Percentiles rank a stretch among this genome's conserved stretches.
These are phyloP conservation scores for Plecotus auritus DNA, from an alignment of 2,113 vertebrate species.

Conservation along the genomic window DNA sequence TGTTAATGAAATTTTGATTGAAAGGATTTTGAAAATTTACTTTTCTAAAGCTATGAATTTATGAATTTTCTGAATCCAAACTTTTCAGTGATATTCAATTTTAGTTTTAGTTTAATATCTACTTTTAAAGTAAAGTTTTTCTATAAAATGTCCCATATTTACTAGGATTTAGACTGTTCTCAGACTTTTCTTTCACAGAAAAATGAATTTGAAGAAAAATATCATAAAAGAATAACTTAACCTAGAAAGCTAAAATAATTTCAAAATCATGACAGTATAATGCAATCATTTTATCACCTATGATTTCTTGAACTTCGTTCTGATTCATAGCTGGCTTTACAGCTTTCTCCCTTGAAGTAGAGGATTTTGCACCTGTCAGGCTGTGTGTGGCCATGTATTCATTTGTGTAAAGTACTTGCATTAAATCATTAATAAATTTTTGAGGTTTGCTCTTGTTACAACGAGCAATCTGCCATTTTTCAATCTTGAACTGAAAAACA, in stretches of 20 bases:
- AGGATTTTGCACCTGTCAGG: constrained; percentile 82
- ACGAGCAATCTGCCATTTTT: constrained; percentile 84
- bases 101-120: background rate
- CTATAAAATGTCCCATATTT: background rate
- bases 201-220: constrained; percentile 44
- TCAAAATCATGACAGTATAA: constrained; percentile 25
- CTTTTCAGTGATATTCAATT: background rate
- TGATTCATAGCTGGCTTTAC: constrained; percentile 86
- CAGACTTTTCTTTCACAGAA: background rate
- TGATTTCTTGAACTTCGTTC: constrained; percentile 85
- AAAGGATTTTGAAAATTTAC: background rate
- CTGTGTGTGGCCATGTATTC: constrained; percentile 85
- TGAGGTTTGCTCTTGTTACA: constrained; percentile 86
- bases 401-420: constrained; percentile 84
- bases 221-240: constrained; percentile 29
- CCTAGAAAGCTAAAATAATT: constrained; percentile 35
- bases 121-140: background rate
- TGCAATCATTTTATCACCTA: constrained; percentile 75
- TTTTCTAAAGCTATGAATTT: constrained; percentile 22
- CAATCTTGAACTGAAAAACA: constrained; percentile 84
- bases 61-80: background rate
- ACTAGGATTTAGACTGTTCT: background rate
- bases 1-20: constrained; percentile 17
- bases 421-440: constrained; percentile 85
- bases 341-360: constrained; percentile 82